Evolutionary conservation across 2,113 vertebrate species (phyloP).

Genomic region (Andinoacara biseriatus): DNA sequence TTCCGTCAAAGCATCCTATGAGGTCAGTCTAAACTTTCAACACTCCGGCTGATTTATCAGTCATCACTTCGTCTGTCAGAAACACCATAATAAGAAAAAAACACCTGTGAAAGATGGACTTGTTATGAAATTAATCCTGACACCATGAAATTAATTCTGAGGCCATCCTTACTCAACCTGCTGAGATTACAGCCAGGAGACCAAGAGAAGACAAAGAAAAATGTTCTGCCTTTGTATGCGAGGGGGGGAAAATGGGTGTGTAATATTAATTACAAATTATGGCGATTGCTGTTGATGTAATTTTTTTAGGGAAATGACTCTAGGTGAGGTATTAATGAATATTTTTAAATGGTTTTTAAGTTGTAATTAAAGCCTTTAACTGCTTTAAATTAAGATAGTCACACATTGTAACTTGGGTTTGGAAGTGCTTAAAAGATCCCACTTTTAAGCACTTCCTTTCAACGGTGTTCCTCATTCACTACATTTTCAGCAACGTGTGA

Average conservation of each 20-base stretch:
- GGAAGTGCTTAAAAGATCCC: neutral
- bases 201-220: conserved; percentile 2
- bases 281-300: neutral
- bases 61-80: conserved; percentile 3
- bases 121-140: conserved; percentile 31
- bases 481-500: neutral
- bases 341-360: neutral
- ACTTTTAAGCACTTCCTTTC: neutral
- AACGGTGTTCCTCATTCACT: neutral
- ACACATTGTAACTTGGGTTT: neutral
- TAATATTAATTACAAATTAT: neutral
- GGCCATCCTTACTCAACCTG: conserved; percentile 12
- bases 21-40: conserved; percentile 20
- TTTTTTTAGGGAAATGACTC: neutral
- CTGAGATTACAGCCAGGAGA: neutral
- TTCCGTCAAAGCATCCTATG: neutral
- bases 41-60: neutral
- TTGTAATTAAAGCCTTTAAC: neutral
- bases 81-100: neutral
- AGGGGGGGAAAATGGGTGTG: conserved; percentile 2
- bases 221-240: neutral
- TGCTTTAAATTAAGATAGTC: neutral
- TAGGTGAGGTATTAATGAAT: neutral
- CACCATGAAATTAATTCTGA: conserved; percentile 34
- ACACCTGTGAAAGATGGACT: conserved; percentile 23